Conservation (phyloP, 37 sponge, comb jelly and placozoan genomes). For the Haliclona indistincta region DNA sequence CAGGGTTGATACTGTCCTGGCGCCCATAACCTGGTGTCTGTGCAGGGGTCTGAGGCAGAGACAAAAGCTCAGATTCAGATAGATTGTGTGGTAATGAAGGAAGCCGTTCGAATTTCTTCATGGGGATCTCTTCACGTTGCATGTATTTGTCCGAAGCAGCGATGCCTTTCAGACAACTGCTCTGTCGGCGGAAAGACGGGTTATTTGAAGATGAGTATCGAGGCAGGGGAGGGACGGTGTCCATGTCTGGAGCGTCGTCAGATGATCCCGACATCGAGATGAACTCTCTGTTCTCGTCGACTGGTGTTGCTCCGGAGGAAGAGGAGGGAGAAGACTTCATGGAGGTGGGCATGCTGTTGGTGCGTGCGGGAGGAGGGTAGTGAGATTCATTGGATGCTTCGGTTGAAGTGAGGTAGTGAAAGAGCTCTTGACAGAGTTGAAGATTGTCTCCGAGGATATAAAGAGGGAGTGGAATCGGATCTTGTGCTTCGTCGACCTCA, state of each 20-base stretch:
- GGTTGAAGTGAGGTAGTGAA: background rate
- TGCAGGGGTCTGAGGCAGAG: background rate
- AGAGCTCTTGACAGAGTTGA: conserved; percentile 23
- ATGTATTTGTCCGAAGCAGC: background rate
- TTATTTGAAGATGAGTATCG: too few species aligned
- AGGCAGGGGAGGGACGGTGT: too few species aligned
- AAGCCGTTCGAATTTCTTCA: conserved; percentile 6
- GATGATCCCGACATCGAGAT: background rate
- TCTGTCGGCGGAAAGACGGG: background rate
- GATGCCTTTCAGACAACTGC: background rate
- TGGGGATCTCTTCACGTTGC: background rate
- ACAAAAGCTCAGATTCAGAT: too few species aligned
- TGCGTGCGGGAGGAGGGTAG: background rate
- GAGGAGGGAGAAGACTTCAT: background rate
- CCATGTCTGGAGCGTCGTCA: background rate
- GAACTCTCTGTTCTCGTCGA: background rate
- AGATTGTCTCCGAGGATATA: conserved; percentile 45
- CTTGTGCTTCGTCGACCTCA: background rate
- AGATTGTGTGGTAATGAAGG: background rate
- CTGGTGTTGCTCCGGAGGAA: background rate
- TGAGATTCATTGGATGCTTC: background rate
- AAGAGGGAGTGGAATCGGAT: conserved; percentile 25
- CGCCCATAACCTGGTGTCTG: background rate
- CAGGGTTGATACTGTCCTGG: background rate
- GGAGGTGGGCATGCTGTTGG: background rate